Base-by-base conservation (phyloP, 2,113 vertebrate species). In the Pachypanchax playfairii region DNA sequence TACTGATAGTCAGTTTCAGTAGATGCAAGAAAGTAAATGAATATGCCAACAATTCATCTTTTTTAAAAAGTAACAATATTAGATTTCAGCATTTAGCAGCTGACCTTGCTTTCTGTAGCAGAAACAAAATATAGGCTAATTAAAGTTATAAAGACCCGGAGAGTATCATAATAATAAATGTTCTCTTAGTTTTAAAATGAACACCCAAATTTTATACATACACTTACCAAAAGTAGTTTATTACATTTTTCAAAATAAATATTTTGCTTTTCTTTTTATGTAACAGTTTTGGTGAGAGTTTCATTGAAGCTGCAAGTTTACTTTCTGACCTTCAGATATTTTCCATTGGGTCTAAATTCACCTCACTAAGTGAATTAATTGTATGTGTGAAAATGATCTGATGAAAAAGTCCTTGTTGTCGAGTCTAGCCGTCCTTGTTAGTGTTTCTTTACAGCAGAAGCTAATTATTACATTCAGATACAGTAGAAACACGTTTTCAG, bases 31-130 rank as follows among this genome's bases (percentile, higher is more conserved):
- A 65, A 44, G 44, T 29, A 73, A 83, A 88, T 88, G 81, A 51
- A 82, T 83, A 73, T 21, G 66, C 73, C 81, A 70, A 87, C 73
- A 63, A 68, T 62, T 65, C 35, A 6, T 56, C 55, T 73, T 35
- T 60, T 68, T 72, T 74, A 85, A 70, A 82, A 79, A 85, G 54
- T 60, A 67, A 82, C 26, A 1, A 55, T 79, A 67, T 82, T 76
- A 76, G 55, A 82, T 63, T 63, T 64, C n/a, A 57, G 39, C 75
- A 77, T 82, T 84, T 70, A 52, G 55, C 15, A 2, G n/a, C 42
- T 66, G 77, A 87, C 79, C 80, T 84, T 76, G 79, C 51, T 73
- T 35, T 47, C 2, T 3, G 41, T 46, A 26, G 42, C 24, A 18
- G 14, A 46, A 74, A 84, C 36, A 24, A 15, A 17, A 5, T 18